Evolutionary conservation across 2,113 vertebrate genomes (phyloP).

Genomic region (Amia ocellicauda): DNA sequence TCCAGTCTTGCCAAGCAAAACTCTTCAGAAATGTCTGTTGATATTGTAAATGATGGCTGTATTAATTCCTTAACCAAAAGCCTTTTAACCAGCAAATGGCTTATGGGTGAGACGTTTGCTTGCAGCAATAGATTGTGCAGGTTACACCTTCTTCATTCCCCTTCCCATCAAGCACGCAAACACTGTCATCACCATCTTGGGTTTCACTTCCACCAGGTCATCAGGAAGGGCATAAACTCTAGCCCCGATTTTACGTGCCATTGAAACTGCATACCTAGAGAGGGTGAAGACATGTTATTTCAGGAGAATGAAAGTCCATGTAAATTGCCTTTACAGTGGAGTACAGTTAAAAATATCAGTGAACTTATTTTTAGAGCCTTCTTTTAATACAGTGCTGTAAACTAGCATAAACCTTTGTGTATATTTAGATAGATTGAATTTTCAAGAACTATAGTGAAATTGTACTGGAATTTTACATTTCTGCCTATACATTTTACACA

Average conservation of each 20-base stretch:
- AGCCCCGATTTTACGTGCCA: conserved; percentile 87
- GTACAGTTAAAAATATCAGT: not conserved
- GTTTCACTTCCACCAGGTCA: conserved; percentile 86
- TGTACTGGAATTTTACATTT: too few species aligned
- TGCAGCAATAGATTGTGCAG: conserved; percentile 45
- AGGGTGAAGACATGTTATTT: not conserved
- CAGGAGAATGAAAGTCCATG: not conserved
- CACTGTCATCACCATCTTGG: conserved; percentile 94
- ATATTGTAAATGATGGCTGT: conserved; percentile 38
- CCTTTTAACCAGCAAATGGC: conserved; percentile 65
- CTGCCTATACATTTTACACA: too few species aligned
- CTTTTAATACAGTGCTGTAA: too few species aligned
- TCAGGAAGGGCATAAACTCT: conserved; percentile 88
- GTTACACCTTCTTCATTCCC: conserved; percentile 87
- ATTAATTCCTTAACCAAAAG: conserved; percentile 60
- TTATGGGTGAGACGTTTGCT: conserved; percentile 37
- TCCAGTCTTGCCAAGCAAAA: conserved; percentile 64
- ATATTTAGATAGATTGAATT: too few species aligned
- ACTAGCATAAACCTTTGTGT: too few species aligned
- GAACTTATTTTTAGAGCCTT: too few species aligned
- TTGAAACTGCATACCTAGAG: conserved; percentile 82
- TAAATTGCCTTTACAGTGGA: too few species aligned
- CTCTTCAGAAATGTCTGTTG: conserved; percentile 44
- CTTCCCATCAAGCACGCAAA: conserved; percentile 97
- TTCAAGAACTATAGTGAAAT: too few species aligned